Base-by-base conservation (phyloP, 2,888 invertebrate species). In the Drosophila mimetica region DNA sequence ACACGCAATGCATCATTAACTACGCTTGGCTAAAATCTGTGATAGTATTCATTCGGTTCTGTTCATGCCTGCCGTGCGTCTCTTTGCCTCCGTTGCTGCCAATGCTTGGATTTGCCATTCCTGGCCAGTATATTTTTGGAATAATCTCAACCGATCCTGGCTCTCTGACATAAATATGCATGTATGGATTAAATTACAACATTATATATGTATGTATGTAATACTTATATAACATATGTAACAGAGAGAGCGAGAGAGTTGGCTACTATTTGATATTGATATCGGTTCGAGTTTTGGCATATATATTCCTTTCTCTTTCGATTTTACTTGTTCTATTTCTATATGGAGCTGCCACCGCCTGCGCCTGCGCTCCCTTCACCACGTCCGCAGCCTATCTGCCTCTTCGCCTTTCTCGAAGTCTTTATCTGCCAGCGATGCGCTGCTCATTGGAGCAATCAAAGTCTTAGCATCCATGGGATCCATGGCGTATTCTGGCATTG, bases 51-150 rank as follows among this genome's bases (percentile, higher is more conserved):
- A 25, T 52, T 34, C 32, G 47, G 41, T 20, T 51, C 30, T 54
- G 16, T 13, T 53, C 13, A 48, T 34, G 50, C 22, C 14, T 48
- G 48, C 32, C 48, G 42, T 22, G 20, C 20, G n/a, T 20, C 58
- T 53, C 52, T 22, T 48, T n/a, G 34, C 34, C 34, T 11, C 30
- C 30, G 34, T 36, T 64, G 72, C 64, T 72, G 71, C 54, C 71
- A 71, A 41, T 54, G 72, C 72, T 71, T 51, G 55, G 64, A 50
- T 63, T 72, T 63, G 63, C 54, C 39, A 16, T 69, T 47, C 30
- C 36, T 30, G 39, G 14, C 30, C 34, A 39, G 16, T 34, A 4
- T 8, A 8, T 42, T 8, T 22, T 22, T 42, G 14, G 42, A 14
- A 22, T 25, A 8, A 22, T 8, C 22, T 42, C 22, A 22, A 25